Evolutionary conservation across 2,797 vertebrate species (phyloP), one percentile per base, ranked within the genome.

Genomic region (Sebastes trivittatus): DNA sequence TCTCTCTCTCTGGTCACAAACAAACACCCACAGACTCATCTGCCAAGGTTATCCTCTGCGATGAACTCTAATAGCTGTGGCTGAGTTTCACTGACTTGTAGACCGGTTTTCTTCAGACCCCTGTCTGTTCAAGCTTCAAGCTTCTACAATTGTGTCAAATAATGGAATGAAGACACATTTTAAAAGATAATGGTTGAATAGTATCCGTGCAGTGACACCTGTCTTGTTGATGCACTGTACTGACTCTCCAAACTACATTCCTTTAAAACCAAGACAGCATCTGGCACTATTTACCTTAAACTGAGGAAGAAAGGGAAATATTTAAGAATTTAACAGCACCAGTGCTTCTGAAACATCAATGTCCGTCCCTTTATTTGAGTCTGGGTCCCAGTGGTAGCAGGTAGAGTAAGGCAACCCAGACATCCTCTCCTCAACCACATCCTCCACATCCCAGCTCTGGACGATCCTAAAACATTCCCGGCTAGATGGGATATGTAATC

Each of bases 1-100:
- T 38, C 11, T 46, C 73, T 63, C 64, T 74, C 73, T 71, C 72
- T 72, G 58, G 52, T 75, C 67, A 69, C 79, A 86, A 80, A 76
- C 70, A 84, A 75, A 72, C 77, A 65, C 75, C 83, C 80, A 78
- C 80, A 52, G 72, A 72, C 55, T 85, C 72, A 80, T 75, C 82
- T 76, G 62, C 55, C 38, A 71, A 70, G 74, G 65, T 71, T 80
- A 74, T 74, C n/a, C 60, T 69, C 29, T 34, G 59, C n/a, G 22
- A 69, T 36, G 29, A 68, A 64, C 49, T 67, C 46, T 18, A 66
- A 61, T 58, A 66, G 65, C 46, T 66, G 42, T 55, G 13, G 23
- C 36, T 65, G 25, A 76, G 62, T 46, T 49, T 46, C 16, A 14
- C 22, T 61, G n/a, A 55, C 55, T 65, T 65, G 14, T 30, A 29